Evolutionary conservation across 2,797 vertebrate species (phyloP).

Genomic region (Rhyacichthys aspro): DNA sequence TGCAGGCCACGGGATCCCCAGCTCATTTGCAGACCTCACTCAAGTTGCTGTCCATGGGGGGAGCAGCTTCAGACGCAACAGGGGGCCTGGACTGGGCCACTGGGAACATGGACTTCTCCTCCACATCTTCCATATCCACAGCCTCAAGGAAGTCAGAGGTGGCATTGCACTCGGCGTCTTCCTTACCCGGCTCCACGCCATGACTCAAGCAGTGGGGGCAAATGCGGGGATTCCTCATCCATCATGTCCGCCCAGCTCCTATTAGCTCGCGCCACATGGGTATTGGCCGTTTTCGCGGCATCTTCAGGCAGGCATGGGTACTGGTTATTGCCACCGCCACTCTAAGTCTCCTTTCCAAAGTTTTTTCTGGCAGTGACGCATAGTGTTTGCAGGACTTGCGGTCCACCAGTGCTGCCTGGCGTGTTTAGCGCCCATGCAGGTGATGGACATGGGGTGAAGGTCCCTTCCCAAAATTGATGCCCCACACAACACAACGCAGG

Average conservation of each 20-base stretch:
- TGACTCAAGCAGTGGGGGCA: slow-evolving; percentile 7
- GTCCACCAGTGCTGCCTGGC: slow-evolving; percentile 6
- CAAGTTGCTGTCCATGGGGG: neutral
- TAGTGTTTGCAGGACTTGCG: slow-evolving; percentile 4
- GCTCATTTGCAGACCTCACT: slow-evolving; percentile 7
- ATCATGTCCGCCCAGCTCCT: slow-evolving; percentile 1
- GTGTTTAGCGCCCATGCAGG: slow-evolving; percentile 4
- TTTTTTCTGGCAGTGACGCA: neutral
- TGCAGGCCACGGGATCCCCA: slow-evolving; percentile 1
- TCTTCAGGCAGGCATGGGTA: neutral
- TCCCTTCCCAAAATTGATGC: neutral
- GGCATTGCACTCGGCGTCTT: neutral
- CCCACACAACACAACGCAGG: neutral
- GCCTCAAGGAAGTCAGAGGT: slow-evolving; percentile 7
- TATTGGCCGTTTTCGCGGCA: neutral
- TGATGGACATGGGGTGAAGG: neutral
- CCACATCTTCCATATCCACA: slow-evolving; percentile 10
- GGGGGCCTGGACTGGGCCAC: neutral
- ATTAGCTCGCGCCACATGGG: neutral
- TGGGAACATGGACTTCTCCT: slow-evolving; percentile 2
- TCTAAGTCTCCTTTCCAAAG: slow-evolving; percentile 2
- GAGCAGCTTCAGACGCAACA: neutral
- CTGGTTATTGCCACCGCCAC: slow-evolving; percentile 3
- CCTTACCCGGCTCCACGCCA: neutral
- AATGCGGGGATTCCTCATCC: neutral